Conservation (phyloP, 2,113 vertebrate genomes). For the Chaetodon trifascialis region DNA sequence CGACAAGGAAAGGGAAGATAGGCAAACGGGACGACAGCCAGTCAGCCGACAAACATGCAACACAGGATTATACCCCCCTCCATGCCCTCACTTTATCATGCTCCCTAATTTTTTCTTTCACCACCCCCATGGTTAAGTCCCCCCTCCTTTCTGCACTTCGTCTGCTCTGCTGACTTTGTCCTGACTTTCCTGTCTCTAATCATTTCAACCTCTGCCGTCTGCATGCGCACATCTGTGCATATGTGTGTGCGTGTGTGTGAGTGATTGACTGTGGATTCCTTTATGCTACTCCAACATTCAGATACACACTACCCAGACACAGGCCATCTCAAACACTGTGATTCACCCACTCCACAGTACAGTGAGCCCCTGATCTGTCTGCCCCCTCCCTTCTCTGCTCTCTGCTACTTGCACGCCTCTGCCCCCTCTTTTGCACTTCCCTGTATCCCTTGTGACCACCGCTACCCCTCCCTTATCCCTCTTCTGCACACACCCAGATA, state of each 20-base stretch:
- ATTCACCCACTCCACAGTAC: conserved; percentile 43
- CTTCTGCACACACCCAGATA: not conserved
- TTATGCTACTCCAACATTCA: conserved; percentile 11
- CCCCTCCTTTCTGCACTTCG: conserved; percentile 9
- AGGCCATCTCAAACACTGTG: conserved; percentile 32
- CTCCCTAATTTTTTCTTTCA: conserved; percentile 8
- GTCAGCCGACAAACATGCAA: conserved; percentile 62
- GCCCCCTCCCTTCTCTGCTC: conserved; percentile 27
- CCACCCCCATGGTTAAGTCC: not conserved
- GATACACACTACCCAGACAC: conserved; percentile 31
- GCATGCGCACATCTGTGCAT: conserved; percentile 3
- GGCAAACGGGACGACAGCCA: conserved; percentile 39
- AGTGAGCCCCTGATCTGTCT: conserved; percentile 49
- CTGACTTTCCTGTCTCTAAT: conserved; percentile 24
- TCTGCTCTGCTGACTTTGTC: conserved; percentile 30
- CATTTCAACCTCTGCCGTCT: conserved; percentile 8
- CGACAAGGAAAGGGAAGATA: conserved; percentile 25
- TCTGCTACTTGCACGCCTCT: conserved; percentile 32
- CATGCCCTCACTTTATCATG: conserved; percentile 19
- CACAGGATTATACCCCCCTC: conserved; percentile 19
- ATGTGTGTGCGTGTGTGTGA: not conserved
- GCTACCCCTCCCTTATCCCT: conserved; percentile 30
- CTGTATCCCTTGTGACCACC: conserved; percentile 54
- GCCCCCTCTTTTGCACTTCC: conserved; percentile 22
- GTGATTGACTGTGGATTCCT: conserved; percentile 22